These are phyloP conservation scores for Lasioglossum oenotherae DNA, from an alignment of 2,888 invertebrate species.

Conservation along the genomic window DNA sequence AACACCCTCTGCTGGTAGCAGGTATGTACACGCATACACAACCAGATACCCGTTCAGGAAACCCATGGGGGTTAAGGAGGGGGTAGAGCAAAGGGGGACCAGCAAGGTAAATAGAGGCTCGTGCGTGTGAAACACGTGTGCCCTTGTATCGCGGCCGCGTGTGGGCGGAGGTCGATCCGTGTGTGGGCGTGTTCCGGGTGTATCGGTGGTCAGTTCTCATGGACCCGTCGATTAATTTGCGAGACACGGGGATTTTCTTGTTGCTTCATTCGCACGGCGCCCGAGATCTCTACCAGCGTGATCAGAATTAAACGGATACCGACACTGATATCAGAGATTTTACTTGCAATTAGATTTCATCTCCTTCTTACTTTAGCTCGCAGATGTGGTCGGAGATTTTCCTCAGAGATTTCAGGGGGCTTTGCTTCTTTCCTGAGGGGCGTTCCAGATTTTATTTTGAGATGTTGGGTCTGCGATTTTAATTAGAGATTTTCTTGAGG, in stretches of 20 bases:
- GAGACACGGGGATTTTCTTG: conserved; percentile 19
- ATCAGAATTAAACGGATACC: neutral
- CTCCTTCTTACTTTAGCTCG: neutral
- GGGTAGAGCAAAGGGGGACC: neutral
- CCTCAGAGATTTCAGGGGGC: neutral
- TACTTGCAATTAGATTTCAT: neutral
- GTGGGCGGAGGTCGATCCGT: conserved; percentile 28
- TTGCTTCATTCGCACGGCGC: neutral
- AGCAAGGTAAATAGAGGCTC: conserved; percentile 16
- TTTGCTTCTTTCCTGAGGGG: neutral
- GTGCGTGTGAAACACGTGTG: conserved; percentile 16
- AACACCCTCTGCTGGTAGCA: conserved; percentile 49
- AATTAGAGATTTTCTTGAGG: too few relatives aligned
- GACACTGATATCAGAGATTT: neutral
- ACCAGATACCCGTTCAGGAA: conserved; percentile 20
- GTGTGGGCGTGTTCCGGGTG: conserved; percentile 25
- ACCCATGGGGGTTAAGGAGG: neutral
- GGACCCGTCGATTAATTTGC: conserved; percentile 35
- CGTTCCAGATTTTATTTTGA: neutral
- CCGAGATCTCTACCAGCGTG: neutral
- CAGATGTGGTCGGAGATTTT: neutral
- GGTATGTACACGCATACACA: conserved; percentile 39
- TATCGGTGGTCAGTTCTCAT: conserved; percentile 32
- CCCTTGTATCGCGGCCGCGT: conserved; percentile 10
- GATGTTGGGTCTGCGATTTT: neutral